A percentile compares a stretch with the other conserved stretches of the same genome.
These are phyloP conservation scores for Acleris emargana DNA, from an alignment of 2,888 invertebrate genomes.

Conservation along the genomic window DNA sequence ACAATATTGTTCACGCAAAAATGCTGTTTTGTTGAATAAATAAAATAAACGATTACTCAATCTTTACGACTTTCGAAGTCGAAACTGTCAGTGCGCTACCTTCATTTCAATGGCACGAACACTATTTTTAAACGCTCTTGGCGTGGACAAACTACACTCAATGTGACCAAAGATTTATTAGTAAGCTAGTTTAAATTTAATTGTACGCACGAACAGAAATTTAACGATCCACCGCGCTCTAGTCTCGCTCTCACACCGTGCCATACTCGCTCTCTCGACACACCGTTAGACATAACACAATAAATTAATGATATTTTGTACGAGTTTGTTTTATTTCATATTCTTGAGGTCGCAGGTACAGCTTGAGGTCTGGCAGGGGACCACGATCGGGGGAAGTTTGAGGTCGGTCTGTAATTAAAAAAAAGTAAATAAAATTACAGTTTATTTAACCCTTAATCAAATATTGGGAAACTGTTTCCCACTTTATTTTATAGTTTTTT, in stretches of 20 bases:
- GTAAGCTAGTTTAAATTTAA: slow-evolving; percentile 46
- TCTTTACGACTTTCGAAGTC: too few relatives aligned
- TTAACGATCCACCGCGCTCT: slow-evolving; percentile 56
- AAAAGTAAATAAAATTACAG: neutral
- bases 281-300: slow-evolving; percentile 41
- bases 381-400: slow-evolving; percentile 50
- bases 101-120: slow-evolving; percentile 5
- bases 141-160: slow-evolving; percentile 65
- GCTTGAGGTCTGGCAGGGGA: slow-evolving; percentile 45
- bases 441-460: too few relatives aligned
- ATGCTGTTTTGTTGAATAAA: too few relatives aligned
- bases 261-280: slow-evolving; percentile 64
- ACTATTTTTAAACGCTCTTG: slow-evolving; percentile 24
- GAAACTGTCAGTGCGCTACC: slow-evolving; percentile 6
- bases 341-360: slow-evolving; percentile 51
- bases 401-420: slow-evolving; percentile 44
- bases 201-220: slow-evolving; percentile 48
- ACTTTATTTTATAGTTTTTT: too few relatives aligned
- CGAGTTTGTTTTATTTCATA: slow-evolving; percentile 41
- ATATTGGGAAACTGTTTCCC: too few relatives aligned
- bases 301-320: slow-evolving; percentile 46
- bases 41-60: too few relatives aligned
- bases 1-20: too few relatives aligned
- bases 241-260: slow-evolving; percentile 71
- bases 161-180: slow-evolving; percentile 76